Evolutionary conservation across 2,113 vertebrate species (phyloP).

Genomic region (Alosa alosa): DNA sequence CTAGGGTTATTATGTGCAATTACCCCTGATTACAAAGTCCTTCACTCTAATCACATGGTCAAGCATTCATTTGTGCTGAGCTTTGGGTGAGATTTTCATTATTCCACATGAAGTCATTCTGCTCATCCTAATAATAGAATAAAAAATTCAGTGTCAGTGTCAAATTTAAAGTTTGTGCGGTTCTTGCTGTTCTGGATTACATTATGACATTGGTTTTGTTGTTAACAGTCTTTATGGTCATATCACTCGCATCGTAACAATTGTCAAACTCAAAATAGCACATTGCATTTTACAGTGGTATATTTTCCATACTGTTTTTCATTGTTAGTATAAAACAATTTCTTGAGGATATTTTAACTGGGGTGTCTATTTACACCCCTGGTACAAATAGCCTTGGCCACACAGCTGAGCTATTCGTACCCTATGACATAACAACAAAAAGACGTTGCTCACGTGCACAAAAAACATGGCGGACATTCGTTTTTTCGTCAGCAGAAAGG

Average conservation of each 20-base stretch:
- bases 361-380: too few relatives aligned
- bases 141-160: neutral
- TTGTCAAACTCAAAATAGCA: too few relatives aligned
- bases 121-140: neutral
- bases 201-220: neutral
- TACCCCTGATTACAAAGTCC: slow-evolving; percentile 70
- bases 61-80: slow-evolving; percentile 54
- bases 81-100: slow-evolving; percentile 40
- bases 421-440: too few relatives aligned
- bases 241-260: neutral
- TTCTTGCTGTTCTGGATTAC: neutral
- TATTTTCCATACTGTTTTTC: too few relatives aligned
- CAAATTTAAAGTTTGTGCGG: neutral
- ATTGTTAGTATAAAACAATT: too few relatives aligned
- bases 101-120: neutral
- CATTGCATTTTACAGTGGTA: too few relatives aligned
- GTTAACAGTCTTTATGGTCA: neutral
- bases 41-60: slow-evolving; percentile 63
- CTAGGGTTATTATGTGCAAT: slow-evolving; percentile 66
- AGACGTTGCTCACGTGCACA: too few relatives aligned
- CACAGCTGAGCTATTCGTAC: too few relatives aligned
- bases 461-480: too few relatives aligned
- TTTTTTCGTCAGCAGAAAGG: too few relatives aligned
- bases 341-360: neutral
- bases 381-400: too few relatives aligned